Conservation (phyloP, 30 jellyfish, hydroid and myxozoan genomes). For the Calvadosia cruxmelitensis region DNA sequence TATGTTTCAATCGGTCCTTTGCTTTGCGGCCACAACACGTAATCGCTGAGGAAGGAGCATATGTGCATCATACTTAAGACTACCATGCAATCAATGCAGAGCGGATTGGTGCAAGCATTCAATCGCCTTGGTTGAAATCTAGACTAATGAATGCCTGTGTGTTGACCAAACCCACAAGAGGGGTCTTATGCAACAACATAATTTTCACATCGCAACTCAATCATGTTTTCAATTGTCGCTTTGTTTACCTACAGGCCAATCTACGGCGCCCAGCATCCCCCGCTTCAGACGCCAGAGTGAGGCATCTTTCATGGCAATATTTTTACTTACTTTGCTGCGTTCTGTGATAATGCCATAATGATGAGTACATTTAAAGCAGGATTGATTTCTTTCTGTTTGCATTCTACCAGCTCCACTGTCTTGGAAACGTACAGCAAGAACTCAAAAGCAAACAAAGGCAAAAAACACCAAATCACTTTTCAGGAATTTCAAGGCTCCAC, state of each 20-base stretch:
- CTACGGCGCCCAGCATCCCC: slow-evolving; percentile 97
- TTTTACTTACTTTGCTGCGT: neutral
- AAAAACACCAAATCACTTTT: slow-evolving; percentile 34
- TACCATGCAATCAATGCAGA: too few relatives aligned
- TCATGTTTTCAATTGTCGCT: neutral
- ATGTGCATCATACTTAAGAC: too few relatives aligned
- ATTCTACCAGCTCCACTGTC: slow-evolving; percentile 32
- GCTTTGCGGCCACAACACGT: too few relatives aligned
- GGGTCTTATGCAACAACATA: too few relatives aligned
- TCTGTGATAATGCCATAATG: neutral
- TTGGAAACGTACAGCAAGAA: slow-evolving; percentile 58
- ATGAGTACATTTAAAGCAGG: neutral
- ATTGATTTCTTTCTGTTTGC: neutral
- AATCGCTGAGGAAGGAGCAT: too few relatives aligned
- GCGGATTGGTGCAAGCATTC: too few relatives aligned
- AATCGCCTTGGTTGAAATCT: too few relatives aligned
- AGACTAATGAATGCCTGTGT: too few relatives aligned
- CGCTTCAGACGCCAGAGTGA: slow-evolving; percentile 74
- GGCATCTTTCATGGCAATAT: slow-evolving; percentile 6
- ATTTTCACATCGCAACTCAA: too few relatives aligned
- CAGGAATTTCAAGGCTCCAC: slow-evolving; percentile 94
- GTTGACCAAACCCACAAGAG: too few relatives aligned
- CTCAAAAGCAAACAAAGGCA: slow-evolving; percentile 14
- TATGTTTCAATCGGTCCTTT: too few relatives aligned
- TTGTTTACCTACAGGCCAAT: slow-evolving; percentile 51